phyloP scores from a whole-genome alignment of 2,888 invertebrate genomes.

The Deroplatys truncata region DNA sequence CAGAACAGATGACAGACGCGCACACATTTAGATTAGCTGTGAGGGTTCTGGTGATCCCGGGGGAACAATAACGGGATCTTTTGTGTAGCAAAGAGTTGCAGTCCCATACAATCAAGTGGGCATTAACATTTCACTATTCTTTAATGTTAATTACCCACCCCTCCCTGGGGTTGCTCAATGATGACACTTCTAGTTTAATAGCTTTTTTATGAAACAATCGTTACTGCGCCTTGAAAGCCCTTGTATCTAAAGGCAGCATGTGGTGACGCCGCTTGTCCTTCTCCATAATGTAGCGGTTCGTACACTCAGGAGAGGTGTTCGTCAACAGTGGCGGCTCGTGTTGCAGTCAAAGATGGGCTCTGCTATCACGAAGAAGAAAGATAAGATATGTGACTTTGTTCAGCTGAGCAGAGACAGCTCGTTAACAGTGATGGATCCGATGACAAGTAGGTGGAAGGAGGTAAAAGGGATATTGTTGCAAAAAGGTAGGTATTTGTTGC shows the following conservation, averaged over 20 bases:
- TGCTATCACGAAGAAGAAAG: too few relatives aligned
- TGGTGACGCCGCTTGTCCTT: neutral
- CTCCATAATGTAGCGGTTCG: neutral
- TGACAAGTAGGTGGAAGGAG: too few relatives aligned
- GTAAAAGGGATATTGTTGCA: too few relatives aligned
- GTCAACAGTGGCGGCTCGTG: neutral
- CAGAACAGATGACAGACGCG: slow-evolving; percentile 13
- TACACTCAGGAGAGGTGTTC: neutral
- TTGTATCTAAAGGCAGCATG: neutral
- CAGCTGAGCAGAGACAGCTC: too few relatives aligned
- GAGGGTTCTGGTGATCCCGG: neutral
- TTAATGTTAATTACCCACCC: neutral
- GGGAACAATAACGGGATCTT: slow-evolving; percentile 13
- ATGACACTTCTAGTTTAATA: neutral
- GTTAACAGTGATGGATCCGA: too few relatives aligned
- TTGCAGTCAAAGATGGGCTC: too few relatives aligned
- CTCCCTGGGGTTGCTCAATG: neutral
- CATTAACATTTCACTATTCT: neutral
- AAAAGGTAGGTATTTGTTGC: too few relatives aligned
- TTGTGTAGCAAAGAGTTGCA: neutral
- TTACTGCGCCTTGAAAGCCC: neutral
- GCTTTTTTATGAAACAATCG: neutral
- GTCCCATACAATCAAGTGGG: neutral
- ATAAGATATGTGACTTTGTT: too few relatives aligned
- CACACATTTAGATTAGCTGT: slow-evolving; percentile 8